Conservation (phyloP, 2,113 vertebrate genomes). For the Psettodes erumei region DNA sequence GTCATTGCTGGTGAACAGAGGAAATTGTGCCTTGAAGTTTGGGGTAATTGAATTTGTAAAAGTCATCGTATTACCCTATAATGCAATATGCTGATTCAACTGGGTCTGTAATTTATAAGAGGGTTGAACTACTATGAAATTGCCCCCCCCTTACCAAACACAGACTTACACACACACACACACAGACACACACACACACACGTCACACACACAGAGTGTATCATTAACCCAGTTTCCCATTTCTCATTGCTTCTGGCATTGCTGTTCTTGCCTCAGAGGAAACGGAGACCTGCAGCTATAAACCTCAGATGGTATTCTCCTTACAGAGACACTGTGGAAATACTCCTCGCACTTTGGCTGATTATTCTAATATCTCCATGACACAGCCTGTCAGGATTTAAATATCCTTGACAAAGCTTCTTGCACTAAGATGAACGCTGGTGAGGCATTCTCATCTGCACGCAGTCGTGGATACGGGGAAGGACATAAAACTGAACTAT, state of each 20-base stretch:
- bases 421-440: not conserved
- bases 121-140: conserved; percentile 52
- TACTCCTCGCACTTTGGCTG: conserved; percentile 20
- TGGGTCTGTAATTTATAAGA: conserved; percentile 57
- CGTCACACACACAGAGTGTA: not conserved
- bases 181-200: conserved; percentile 1
- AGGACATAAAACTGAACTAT: conserved; percentile 25
- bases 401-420: conserved; percentile 38
- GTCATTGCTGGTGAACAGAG: conserved; percentile 56
- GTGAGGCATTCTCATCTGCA: conserved; percentile 3
- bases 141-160: too few relatives aligned
- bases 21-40: conserved; percentile 66
- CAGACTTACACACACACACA: not conserved
- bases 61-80: conserved; percentile 68
- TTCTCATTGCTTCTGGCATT: conserved; percentile 40
- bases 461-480: not conserved
- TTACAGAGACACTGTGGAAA: conserved; percentile 31
- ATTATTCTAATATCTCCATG: conserved; percentile 50
- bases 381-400: conserved; percentile 48
- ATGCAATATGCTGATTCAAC: conserved; percentile 66
- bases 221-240: conserved; percentile 57
- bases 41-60: conserved; percentile 73
- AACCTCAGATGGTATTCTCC: conserved; percentile 42
- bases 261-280: conserved; percentile 33
- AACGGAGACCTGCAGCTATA: conserved; percentile 28